Base-by-base conservation (phyloP, 1,140 invertebrate species). In the Brachionus plicatilis region DNA sequence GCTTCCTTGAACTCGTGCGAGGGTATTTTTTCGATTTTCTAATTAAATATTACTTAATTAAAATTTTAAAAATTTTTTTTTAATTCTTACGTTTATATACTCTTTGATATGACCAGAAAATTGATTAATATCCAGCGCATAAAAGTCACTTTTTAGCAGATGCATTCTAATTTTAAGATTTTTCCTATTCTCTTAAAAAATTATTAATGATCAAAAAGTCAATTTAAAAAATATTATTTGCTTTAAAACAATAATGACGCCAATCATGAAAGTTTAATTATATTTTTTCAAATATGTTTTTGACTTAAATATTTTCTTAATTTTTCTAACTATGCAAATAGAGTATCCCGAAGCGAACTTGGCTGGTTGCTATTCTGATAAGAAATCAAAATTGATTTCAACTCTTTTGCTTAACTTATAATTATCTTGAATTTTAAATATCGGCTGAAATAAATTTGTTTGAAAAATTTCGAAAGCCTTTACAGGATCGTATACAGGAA, bases 1-100 rank as follows among this genome's bases (percentile, higher is more conserved):
- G 29, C 53, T 76, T 76, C 72, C 8, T 50, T 76, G 14, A 53
- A 76, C 27, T 76, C 72, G 1, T 27, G 11, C 8, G 72, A 76
- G 11, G 72, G 72, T 27, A 76, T 50, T 50, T 50, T 76, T 76
- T 76, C 43, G 1, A 76, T 37, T 12, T 76, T 76, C 72, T 76
- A 47, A 50, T 50, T 9, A 50, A 76, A 76, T 8, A 27, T 29
- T 14, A 24, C 17, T 76, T 47, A 24, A 11, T 11, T 47, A 50
- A 50, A 12, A 29, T 24, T 8, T 11, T 12, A 5, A 17, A 17
- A 20, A 41, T 20, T 24, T 60, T 20, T 24, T 68, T n/a, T 14
- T 6, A 68, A 14, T 24, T n/a, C 66, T 68, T 33, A 68, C 66
- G n/a, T 68, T 12, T 0, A 68, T 68, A n/a, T 14, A 68, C 3